Percentiles rank a stretch among this genome's conserved stretches.
phyloP scores from a whole-genome alignment of 2,113 vertebrate genomes.

The Numenius arquata region DNA sequence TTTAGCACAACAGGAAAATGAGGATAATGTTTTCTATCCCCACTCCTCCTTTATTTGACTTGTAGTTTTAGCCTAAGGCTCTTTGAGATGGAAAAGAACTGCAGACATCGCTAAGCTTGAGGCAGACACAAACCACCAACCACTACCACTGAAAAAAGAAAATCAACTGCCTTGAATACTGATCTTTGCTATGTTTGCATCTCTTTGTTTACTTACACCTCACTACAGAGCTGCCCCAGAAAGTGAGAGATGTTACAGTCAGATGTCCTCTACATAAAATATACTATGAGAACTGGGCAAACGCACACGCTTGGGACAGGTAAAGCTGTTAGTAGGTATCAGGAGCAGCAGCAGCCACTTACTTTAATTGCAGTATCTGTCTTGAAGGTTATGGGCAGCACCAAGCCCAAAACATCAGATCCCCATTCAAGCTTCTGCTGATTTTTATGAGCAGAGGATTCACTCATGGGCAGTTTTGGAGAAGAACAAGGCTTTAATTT shows the following conservation, averaged over 20 bases:
- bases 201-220: background rate
- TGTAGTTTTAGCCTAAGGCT: background rate
- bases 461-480: background rate
- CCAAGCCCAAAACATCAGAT: background rate
- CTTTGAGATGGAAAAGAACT: background rate
- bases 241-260: background rate
- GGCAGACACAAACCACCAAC: background rate
- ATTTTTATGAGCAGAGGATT: background rate
- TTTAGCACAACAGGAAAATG: background rate
- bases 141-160: background rate
- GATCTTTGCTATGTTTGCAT: background rate
- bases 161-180: background rate
- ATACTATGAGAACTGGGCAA: background rate
- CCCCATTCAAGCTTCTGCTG: background rate
- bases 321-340: background rate
- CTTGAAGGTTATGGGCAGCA: background rate
- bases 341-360: background rate
- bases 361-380: background rate
- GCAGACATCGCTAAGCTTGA: background rate
- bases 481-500: background rate
- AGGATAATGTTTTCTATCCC: slow-evolving; percentile 1
- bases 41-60: background rate
- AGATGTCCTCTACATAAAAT: background rate
- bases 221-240: background rate
- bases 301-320: background rate